phyloP scores from a whole-genome alignment of 2,113 vertebrate species.

The Urocolius indicus region DNA sequence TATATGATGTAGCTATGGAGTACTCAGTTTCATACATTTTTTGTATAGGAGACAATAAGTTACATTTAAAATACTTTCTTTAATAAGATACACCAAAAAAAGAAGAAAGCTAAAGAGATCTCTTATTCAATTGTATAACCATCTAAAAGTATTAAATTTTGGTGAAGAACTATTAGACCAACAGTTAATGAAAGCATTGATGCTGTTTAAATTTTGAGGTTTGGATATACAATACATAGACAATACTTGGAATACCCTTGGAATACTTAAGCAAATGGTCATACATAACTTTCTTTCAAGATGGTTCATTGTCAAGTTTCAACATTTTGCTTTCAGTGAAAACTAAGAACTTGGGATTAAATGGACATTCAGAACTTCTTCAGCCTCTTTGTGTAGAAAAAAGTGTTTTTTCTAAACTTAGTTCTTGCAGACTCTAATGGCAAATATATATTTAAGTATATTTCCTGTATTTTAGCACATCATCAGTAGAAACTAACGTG shows the following conservation, averaged over 20 bases:
- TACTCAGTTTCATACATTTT: neutral
- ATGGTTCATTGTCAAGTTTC: neutral
- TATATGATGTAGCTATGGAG: neutral
- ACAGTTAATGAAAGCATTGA: neutral
- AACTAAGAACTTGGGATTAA: neutral
- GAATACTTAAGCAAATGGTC: neutral
- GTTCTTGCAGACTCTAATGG: neutral
- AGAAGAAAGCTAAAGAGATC: neutral
- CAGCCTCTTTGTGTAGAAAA: neutral
- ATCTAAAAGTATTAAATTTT: neutral
- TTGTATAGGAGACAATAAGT: neutral
- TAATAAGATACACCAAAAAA: neutral
- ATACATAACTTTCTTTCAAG: neutral
- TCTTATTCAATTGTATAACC: neutral
- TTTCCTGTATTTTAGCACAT: neutral
- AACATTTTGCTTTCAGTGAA: neutral
- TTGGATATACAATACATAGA: neutral
- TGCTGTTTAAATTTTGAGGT: neutral
- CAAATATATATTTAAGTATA: neutral
- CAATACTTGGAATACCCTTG: neutral
- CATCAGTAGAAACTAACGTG: neutral
- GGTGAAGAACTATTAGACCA: neutral
- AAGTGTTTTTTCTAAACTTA: rapidly evolving
- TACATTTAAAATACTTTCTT: neutral
- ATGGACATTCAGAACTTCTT: neutral